These are phyloP conservation scores for Camponotus fellah DNA, from an alignment of 2,888 invertebrate species.

Conservation along the genomic window DNA sequence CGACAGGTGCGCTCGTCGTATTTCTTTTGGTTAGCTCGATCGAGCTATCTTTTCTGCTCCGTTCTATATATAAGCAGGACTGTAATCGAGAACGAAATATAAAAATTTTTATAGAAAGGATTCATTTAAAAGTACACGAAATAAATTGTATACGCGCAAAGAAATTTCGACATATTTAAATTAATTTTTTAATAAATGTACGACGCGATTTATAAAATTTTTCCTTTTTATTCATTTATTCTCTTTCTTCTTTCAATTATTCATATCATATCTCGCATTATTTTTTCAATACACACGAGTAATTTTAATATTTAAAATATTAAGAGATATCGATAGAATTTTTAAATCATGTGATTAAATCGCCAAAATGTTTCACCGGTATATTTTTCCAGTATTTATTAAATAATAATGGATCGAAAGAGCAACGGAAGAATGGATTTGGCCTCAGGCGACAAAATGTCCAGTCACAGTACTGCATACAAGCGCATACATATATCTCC, in stretches of 20 bases:
- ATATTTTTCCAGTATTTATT: not conserved
- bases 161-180: not conserved
- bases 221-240: not conserved
- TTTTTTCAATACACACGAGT: not conserved
- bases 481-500: slow-evolving; percentile 22
- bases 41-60: not conserved
- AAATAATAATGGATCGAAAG: not conserved
- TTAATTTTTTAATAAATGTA: not conserved
- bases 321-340: not conserved
- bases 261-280: not conserved
- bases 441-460: slow-evolving; percentile 1
- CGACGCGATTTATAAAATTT: not conserved
- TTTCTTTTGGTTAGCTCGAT: slow-evolving; percentile 17
- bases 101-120: slow-evolving; percentile 21
- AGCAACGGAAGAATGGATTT: not conserved
- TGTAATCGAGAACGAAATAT: not conserved
- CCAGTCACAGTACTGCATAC: slow-evolving; percentile 17
- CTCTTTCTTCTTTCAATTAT: not conserved
- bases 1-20: slow-evolving; percentile 30
- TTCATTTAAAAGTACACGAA: not conserved
- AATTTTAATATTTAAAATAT: not conserved
- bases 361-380: not conserved
- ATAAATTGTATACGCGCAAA: slow-evolving; percentile 2
- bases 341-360: not conserved
- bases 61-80: slow-evolving; percentile 8